Evolutionary conservation across 2,797 vertebrate genomes (phyloP), one percentile per base, ranked within the genome.

Genomic region (Acipenser oxyrinchus): DNA sequence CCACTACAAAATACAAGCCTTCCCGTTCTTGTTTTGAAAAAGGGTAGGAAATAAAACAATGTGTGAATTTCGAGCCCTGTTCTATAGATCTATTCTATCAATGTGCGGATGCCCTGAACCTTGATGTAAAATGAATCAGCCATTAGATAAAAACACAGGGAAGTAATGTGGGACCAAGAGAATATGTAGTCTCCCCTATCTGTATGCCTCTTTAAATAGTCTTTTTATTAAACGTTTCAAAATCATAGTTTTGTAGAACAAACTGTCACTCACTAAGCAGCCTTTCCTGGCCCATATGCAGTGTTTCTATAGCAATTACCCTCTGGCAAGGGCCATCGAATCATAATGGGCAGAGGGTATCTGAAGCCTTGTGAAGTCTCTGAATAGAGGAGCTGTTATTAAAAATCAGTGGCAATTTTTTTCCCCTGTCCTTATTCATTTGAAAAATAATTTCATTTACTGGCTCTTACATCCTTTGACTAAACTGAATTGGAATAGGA

Each of bases 241-340:
- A 15, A 15, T 15, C 15, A 64, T 52, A 50, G 49, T 6, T 55
- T 11, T 48, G 8, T 58, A 6, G 6, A 52, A 57, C 10, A 65
- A 57, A n/a, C 18, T 48, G 53, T 12, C 23, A 58, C 15, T 64
- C 63, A 53, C 13, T 2, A 10, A 10, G 7, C 63, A 52, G 51
- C 9, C 18, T 7, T 12, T 7, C 57, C 57, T 10, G 12, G 1
- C 37, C 10, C 52, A 57, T 65, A 37, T 57, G 23, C 8, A 48
- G 48, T 65, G 52, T 55, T 11, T 58, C 55, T 58, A 57, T 57
- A 18, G 10, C 18, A 49, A 66, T 66, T 58, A 59, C 49, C 64
- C 51, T 65, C 64, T 65, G 15, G 48, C 15, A 55, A 55, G 4
- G 37, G 8, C 52, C 12, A 12, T 58, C 53, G 49, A 49, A 58